Evolutionary conservation across 37 sponge, comb jelly and placozoan genomes (phyloP).

Genomic region (Diacarnus erythraeanus): DNA sequence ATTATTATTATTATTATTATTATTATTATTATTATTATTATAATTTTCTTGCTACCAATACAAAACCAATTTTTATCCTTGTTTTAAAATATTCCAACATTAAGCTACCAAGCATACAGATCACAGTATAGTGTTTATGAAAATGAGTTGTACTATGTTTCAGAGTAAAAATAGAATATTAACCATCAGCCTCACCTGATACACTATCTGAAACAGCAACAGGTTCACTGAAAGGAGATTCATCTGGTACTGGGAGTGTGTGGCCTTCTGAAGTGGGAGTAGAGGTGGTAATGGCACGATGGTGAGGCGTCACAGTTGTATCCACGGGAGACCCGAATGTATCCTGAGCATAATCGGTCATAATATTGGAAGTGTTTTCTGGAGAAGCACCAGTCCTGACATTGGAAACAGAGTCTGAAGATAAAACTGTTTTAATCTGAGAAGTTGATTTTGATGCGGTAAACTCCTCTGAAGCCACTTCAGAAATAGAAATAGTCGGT

Average conservation of each 20-base stretch:
- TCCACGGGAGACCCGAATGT: slow-evolving; percentile 28
- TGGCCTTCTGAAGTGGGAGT: slow-evolving; percentile 3
- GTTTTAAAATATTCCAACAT: too few species aligned
- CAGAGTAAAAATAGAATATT: too few species aligned
- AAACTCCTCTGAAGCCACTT: slow-evolving; percentile 18
- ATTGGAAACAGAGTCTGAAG: neutral
- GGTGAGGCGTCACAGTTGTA: slow-evolving; percentile 14
- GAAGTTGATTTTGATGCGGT: neutral
- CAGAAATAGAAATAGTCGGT: slow-evolving; percentile 8
- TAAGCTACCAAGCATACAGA: too few species aligned
- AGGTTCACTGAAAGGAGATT: neutral
- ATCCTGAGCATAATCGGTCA: slow-evolving; percentile 19
- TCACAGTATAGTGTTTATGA: too few species aligned
- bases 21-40: too few species aligned
- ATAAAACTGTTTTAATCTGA: too few species aligned
- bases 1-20: too few species aligned
- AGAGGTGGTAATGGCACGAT: neutral
- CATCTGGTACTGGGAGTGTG: neutral
- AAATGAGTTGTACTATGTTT: too few species aligned
- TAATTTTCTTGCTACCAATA: too few species aligned
- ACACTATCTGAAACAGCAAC: neutral
- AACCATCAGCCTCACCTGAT: slow-evolving; percentile 9
- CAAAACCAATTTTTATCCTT: too few species aligned
- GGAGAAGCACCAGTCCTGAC: neutral
- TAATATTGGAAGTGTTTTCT: neutral